phyloP scores from a whole-genome alignment of 2,797 vertebrate genomes.

The Enteromius radiatus region DNA sequence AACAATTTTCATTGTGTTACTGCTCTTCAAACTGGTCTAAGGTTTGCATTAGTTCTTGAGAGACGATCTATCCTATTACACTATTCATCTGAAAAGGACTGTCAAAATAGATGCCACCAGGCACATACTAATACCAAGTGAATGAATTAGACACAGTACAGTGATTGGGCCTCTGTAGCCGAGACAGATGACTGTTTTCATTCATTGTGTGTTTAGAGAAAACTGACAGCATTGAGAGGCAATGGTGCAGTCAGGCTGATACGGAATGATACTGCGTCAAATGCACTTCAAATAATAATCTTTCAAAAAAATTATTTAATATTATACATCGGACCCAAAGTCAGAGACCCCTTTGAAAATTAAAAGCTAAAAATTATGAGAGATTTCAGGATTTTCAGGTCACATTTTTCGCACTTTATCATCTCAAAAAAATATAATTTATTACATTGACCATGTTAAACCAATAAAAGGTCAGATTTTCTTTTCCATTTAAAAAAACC shows the following conservation, averaged over 20 bases:
- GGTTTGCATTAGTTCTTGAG: neutral
- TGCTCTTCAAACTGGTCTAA: neutral
- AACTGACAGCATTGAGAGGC: constrained; percentile 26
- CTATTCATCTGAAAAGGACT: constrained; percentile 19
- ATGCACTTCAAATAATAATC: neutral
- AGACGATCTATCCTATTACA: constrained; percentile 16
- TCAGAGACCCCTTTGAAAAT: neutral
- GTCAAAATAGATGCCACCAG: constrained; percentile 42
- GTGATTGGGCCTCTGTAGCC: constrained; percentile 45
- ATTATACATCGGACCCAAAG: neutral
- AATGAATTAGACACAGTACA: constrained; percentile 28
- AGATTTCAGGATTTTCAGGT: neutral
- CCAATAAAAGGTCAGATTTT: neutral
- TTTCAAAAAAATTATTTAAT: neutral
- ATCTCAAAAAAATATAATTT: neutral
- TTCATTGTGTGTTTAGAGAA: constrained; percentile 31
- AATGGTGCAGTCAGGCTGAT: neutral
- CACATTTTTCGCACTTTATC: neutral
- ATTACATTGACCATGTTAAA: neutral
- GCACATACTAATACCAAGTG: constrained; percentile 35
- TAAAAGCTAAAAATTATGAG: neutral
- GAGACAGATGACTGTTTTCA: constrained; percentile 32
- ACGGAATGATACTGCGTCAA: constrained; percentile 27
- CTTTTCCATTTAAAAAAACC: neutral
- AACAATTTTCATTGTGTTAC: neutral